Conservation (phyloP, 2,888 invertebrate genomes). For the Pterostichus niger region DNA sequence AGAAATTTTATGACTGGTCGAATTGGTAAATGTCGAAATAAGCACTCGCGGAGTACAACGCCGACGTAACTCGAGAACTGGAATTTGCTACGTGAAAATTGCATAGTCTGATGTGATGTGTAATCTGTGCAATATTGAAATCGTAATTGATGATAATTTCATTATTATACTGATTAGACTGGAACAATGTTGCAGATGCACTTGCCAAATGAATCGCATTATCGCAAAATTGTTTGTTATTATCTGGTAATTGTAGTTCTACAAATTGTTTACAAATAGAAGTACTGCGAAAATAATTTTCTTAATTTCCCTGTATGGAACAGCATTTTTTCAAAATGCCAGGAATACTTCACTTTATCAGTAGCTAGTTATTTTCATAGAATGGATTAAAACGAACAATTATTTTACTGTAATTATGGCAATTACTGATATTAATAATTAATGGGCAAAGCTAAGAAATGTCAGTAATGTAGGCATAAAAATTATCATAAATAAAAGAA, state of each 20-base stretch:
- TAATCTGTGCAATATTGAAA: slow-evolving; percentile 55
- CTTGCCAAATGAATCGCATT: no score
- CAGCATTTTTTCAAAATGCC: no score
- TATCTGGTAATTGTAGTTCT: no score
- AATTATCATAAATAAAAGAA: slow-evolving; percentile 36
- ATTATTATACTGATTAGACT: slow-evolving; percentile 60
- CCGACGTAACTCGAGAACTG: slow-evolving; percentile 22
- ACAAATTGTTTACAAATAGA: background rate
- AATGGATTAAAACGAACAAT: background rate
- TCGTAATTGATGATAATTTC: slow-evolving; percentile 55
- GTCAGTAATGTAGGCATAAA: background rate
- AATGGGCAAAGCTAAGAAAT: background rate
- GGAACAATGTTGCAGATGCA: slow-evolving; percentile 31
- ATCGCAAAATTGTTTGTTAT: no score
- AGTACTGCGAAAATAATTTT: no score
- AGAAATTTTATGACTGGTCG: no score
- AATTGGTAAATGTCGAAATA: no score
- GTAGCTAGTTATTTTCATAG: background rate
- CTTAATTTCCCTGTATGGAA: no score
- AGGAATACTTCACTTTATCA: no score
- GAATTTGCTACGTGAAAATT: slow-evolving; percentile 57
- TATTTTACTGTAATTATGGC: slow-evolving; percentile 6
- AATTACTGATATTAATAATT: slow-evolving; percentile 21
- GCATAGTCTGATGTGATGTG: slow-evolving; percentile 12
- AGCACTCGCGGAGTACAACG: no score